Conservation (phyloP, 2,113 vertebrate species). For the Dendropsophus ebraccatus region DNA sequence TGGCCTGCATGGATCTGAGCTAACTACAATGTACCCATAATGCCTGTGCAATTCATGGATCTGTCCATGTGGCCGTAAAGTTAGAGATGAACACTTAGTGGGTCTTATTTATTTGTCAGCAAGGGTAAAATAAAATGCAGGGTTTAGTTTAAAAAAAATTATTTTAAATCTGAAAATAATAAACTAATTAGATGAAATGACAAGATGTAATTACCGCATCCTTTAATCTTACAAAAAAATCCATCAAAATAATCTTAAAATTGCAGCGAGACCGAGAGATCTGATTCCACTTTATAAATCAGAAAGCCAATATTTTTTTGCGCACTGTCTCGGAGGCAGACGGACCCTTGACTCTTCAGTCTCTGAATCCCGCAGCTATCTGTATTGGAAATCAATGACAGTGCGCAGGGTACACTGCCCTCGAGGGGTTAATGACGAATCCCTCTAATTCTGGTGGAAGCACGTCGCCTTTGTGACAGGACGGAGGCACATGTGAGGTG, state of each 20-base stretch:
- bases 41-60: too few relatives aligned
- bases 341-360: slow-evolving; percentile 30
- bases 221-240: slow-evolving; percentile 45
- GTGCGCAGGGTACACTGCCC: not conserved
- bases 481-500: slow-evolving; percentile 11
- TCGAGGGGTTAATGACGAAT: slow-evolving; percentile 51
- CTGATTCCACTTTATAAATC: slow-evolving; percentile 32
- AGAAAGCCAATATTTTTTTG: slow-evolving; percentile 39
- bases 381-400: slow-evolving; percentile 30
- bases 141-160: not conserved
- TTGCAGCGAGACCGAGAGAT: slow-evolving; percentile 9
- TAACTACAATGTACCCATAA: not conserved
- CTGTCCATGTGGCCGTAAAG: too few relatives aligned
- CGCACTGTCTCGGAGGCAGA: not conserved
- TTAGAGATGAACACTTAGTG: not conserved
- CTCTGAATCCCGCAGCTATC: slow-evolving; percentile 4
- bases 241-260: slow-evolving; percentile 38
- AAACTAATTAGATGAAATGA: slow-evolving; percentile 37
- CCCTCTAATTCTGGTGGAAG: slow-evolving; percentile 4
- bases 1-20: not conserved
- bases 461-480: slow-evolving; percentile 20
- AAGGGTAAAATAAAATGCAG: slow-evolving; percentile 9
- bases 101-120: slow-evolving; percentile 6
- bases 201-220: slow-evolving; percentile 19
- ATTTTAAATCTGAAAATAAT: slow-evolving; percentile 16